Conservation (phyloP, 1,140 invertebrate species). For the Ctenoplectra terminalis region DNA sequence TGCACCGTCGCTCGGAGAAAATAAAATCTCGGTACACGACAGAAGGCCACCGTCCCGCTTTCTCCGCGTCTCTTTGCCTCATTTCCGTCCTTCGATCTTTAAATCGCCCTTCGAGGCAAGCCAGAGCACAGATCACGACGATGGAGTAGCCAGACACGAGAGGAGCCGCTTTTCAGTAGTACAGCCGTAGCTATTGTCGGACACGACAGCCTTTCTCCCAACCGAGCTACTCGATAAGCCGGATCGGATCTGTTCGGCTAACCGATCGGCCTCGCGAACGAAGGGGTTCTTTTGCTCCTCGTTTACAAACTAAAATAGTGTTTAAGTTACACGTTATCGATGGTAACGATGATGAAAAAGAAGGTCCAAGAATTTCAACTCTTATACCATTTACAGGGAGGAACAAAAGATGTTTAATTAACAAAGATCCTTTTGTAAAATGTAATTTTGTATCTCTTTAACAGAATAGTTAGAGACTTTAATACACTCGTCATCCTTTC, state of each 20-base stretch:
- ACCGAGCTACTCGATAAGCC: conserved; percentile 47
- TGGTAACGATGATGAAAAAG: too few relatives aligned
- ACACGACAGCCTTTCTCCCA: conserved; percentile 48
- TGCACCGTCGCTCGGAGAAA: not conserved
- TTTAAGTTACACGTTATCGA: not conserved
- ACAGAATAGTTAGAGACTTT: too few relatives aligned
- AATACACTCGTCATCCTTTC: too few relatives aligned
- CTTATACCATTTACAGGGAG: too few relatives aligned
- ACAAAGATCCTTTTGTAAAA: too few relatives aligned
- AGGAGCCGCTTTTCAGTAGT: conserved; percentile 68
- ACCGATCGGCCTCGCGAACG: conserved; percentile 5
- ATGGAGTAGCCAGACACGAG: conserved; percentile 38
- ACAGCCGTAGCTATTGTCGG: conserved; percentile 67
- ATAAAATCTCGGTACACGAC: not conserved
- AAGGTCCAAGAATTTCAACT: too few relatives aligned
- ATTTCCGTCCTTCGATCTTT: conserved; percentile 30
- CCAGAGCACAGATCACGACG: not conserved
- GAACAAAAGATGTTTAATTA: too few relatives aligned
- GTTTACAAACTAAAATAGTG: conserved; percentile 20
- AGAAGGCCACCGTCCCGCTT: conserved; percentile 18
- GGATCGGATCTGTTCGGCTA: conserved; percentile 25
- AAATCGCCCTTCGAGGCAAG: conserved; percentile 24
- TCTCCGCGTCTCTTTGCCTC: conserved; percentile 29
- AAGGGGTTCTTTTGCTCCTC: conserved; percentile 1
- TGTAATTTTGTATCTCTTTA: too few relatives aligned